Evolutionary conservation across 2,888 invertebrate species (phyloP), one percentile per base, ranked within the genome.

Genomic region (Phymatocera aterrima): DNA sequence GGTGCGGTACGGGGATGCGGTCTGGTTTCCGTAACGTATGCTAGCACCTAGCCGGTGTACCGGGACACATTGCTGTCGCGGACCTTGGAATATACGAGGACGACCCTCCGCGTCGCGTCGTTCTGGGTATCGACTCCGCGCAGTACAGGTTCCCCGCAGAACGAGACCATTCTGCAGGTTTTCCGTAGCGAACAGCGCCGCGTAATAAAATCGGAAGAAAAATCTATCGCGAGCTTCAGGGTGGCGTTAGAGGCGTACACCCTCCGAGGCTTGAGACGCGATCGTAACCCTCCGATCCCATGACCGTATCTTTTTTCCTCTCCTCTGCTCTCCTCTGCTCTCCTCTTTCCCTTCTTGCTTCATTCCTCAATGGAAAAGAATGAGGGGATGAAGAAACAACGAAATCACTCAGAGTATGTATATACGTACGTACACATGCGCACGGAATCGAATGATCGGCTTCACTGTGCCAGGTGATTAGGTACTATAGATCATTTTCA

Each of bases 151-250:
- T n/a, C n/a, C n/a, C n/a, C n/a, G n/a, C n/a, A n/a, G 48, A 72
- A 72, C 72, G 72, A 57, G 57, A 48, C 72, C 51, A 31, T 51
- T 72, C 72, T 18, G 72, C n/a, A n/a, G n/a, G n/a, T 48, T 18
- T 51, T 72, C 72, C 72, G 72, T n/a, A n/a, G 72, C n/a, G 15
- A 72, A 21, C 72, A 72, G 48, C n/a, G n/a, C 72, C 72, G 72
- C 72, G 72, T 72, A 51, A 72, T 72, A 72, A 72, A 72, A 72
- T 72, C 48, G 72, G 51, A 51, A 72, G 72, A 51, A 72, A 72
- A 72, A 72, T 72, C 72, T 28, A 70, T 51, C 51, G 48, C 48
- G 31, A 21, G 15, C 46, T 28, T 28, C 15, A 10, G 18, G n/a
- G 43, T 43, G 64, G 40, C 68, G 28, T 15, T 31, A 48, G 51